Percentiles rank a stretch among this genome's conserved stretches.
phyloP scores from a whole-genome alignment of 2,113 vertebrate genomes.

The Eolophus roseicapilla region DNA sequence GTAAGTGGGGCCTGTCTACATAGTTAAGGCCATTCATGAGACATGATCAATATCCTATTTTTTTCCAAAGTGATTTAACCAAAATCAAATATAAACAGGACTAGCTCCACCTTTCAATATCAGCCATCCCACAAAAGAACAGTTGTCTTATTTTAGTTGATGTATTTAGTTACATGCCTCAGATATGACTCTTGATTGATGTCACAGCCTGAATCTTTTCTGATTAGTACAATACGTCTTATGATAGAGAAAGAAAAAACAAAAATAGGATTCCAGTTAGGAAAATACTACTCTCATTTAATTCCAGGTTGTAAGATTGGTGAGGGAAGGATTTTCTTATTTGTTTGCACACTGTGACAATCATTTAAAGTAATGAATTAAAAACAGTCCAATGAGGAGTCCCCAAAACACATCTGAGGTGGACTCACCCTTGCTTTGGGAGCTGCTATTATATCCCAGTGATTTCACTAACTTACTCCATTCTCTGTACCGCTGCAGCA shows the following conservation, averaged over 20 bases:
- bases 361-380: background rate
- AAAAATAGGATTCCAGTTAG: background rate
- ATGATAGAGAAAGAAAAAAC: background rate
- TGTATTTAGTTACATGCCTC: background rate
- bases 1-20: background rate
- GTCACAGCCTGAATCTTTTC: background rate
- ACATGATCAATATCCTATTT: background rate
- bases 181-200: background rate
- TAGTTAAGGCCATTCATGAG: background rate
- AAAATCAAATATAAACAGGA: background rate
- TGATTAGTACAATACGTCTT: background rate
- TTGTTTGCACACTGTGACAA: background rate
- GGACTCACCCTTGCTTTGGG: background rate
- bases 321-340: background rate
- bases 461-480: background rate
- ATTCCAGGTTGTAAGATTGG: background rate
- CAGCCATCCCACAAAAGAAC: background rate
- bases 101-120: background rate
- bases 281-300: background rate
- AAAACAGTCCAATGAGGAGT: background rate
- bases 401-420: background rate
- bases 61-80: background rate
- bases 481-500: background rate
- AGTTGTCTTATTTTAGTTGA: background rate
- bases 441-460: background rate